Conservation (phyloP, 2,113 vertebrate species). For the Myiopsitta monachus region DNA sequence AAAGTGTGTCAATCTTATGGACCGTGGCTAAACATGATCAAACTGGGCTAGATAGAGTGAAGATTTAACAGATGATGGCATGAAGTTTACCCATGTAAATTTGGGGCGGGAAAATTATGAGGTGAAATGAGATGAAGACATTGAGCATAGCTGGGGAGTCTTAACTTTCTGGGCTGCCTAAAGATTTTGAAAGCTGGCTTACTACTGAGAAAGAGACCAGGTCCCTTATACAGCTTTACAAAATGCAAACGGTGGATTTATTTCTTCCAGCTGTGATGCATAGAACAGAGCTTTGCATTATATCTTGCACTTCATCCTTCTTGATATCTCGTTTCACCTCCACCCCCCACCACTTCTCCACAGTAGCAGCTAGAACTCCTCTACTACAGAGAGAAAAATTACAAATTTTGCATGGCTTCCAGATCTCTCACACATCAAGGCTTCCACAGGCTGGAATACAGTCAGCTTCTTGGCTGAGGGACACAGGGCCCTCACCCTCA, state of each 20-base stretch:
- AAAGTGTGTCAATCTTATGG: not conserved
- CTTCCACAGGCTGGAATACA: not conserved
- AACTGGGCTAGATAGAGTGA: not conserved
- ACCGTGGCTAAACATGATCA: not conserved
- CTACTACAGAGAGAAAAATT: not conserved
- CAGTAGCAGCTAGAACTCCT: not conserved
- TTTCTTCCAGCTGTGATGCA: not conserved
- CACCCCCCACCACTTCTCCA: not conserved
- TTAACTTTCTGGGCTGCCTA: not conserved
- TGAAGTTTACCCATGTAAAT: not conserved
- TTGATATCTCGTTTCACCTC: not conserved
- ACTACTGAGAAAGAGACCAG: not conserved
- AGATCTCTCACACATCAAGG: not conserved
- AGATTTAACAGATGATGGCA: not conserved
- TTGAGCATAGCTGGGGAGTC: not conserved
- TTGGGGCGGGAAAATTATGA: fast-evolving
- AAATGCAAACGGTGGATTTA: not conserved
- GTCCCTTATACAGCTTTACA: not conserved
- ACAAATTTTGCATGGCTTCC: not conserved
- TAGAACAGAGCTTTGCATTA: not conserved
- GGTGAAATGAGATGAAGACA: not conserved
- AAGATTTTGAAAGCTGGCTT: not conserved
- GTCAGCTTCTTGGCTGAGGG: not conserved
- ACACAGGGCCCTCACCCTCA: not conserved
- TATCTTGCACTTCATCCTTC: not conserved